Base-by-base conservation (phyloP, 2,797 vertebrate genomes). In the Champsocephalus esox region DNA sequence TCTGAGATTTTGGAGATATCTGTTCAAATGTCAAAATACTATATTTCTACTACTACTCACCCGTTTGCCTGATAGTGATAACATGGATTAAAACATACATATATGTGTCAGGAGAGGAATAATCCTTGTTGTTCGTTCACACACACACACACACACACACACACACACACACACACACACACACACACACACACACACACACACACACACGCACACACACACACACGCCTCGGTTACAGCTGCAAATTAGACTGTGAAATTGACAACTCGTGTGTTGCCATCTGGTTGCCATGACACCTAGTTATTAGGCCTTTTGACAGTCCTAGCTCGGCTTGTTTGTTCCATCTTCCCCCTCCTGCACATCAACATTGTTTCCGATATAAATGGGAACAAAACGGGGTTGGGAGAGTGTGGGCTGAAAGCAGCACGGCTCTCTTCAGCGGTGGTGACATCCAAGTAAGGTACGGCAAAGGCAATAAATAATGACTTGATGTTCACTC, bases 161-260 rank as follows among this genome's bases (percentile, higher is more conserved):
- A 72, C 52, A 48, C 49, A 56, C 62, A 70, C 62, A 50, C 24
- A 28, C 24, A 3, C 24, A 28, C 24, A 72, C 52, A 51, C 49
- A 56, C 62, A 70, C 62, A 58, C 59, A 69, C 58, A 72, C 52
- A 48, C 55, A 58, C 62, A 72, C 52, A 51, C 49, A 56, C 62
- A 70, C 62, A 58, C 59, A 69, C 58, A 72, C 52, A 51, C 55
- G 56, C 62, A 72, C 52, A 51, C 49, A 56, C 59, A 68, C 57
- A 72, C 52, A 51, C 55, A 58, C 62, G 62, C 74, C 62, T 80
- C 71, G 75, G 76, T 90, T 87, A 84, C 87, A 88, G 85, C 83
- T 76, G 90, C 90, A 95, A 92, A 93, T 94, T 90, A 92, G 89
- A 92, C 89, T 94, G 92, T 93, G 90, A 95, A 94, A 94, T 90